Conservation (phyloP, 2,113 vertebrate genomes). For the Gambusia holbrooki region DNA sequence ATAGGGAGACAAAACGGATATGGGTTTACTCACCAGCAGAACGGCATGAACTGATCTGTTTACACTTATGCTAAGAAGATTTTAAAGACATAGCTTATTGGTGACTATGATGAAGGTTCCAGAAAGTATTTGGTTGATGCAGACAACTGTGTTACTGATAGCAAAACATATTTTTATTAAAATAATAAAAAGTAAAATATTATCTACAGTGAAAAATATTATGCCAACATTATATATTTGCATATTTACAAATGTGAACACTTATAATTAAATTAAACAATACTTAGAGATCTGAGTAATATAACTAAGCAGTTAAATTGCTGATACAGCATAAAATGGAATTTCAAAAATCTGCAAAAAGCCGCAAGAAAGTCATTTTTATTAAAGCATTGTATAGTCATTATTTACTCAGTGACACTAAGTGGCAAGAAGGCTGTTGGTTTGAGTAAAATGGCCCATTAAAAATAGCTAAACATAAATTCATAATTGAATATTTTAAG, state of each 20-base stretch:
- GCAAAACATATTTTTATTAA: too few species aligned
- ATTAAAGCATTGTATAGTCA: background rate
- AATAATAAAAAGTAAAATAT: too few species aligned
- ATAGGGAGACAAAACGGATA: background rate
- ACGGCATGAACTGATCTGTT: too few species aligned
- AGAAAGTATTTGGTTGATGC: background rate
- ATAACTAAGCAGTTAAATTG: too few species aligned
- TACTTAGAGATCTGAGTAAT: too few species aligned
- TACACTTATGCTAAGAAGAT: too few species aligned
- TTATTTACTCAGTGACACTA: slow-evolving; percentile 36
- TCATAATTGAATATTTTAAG: background rate
- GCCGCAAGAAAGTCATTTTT: background rate
- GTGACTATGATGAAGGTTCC: background rate
- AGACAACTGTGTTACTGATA: background rate
- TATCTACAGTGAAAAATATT: too few species aligned
- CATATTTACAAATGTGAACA: too few species aligned
- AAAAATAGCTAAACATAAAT: background rate
- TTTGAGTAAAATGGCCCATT: background rate
- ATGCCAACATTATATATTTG: too few species aligned
- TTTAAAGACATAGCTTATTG: too few species aligned
- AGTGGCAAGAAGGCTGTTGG: slow-evolving; percentile 5
- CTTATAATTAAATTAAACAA: too few species aligned
- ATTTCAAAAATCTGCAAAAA: slow-evolving; percentile 1
- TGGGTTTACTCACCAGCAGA: too few species aligned
- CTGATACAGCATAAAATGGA: background rate